Evolutionary conservation across 2,797 vertebrate genomes (phyloP).

Genomic region (Pseudopleuronectes americanus): DNA sequence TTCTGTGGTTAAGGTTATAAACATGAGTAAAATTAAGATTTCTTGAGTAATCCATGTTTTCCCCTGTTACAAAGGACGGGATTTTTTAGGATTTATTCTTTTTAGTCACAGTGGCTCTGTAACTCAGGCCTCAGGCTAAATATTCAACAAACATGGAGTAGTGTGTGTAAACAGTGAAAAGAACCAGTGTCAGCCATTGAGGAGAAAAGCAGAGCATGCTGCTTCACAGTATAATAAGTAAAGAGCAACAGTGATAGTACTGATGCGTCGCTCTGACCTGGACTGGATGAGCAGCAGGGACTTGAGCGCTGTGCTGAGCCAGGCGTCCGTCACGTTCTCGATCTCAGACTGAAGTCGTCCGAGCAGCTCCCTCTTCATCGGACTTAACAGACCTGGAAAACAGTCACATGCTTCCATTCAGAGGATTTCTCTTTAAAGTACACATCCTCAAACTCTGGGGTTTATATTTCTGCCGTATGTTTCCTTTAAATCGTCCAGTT

Average conservation of each 20-base stretch:
- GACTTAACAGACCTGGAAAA: slow-evolving; percentile 87
- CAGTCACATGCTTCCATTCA: not conserved
- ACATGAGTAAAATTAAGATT: no score
- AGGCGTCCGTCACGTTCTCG: slow-evolving; percentile 94
- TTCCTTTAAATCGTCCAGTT: not conserved
- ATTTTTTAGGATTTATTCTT: not conserved
- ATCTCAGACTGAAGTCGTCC: slow-evolving; percentile 92
- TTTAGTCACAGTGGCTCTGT: not conserved
- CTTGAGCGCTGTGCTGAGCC: slow-evolving; percentile 95
- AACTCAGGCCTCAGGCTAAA: not conserved
- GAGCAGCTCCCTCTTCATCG: slow-evolving; percentile 92
- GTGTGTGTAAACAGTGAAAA: no score
- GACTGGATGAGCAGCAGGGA: slow-evolving; percentile 96
- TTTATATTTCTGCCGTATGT: not conserved
- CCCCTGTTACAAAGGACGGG: no score
- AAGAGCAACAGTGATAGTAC: not conserved
- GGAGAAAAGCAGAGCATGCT: not conserved
- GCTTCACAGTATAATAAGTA: not conserved
- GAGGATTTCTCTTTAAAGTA: not conserved
- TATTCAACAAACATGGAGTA: no score
- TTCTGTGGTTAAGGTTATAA: no score
- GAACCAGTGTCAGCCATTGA: no score
- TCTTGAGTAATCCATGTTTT: no score
- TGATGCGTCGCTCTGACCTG: slow-evolving; percentile 81
- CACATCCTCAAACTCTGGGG: not conserved